Evolutionary conservation across 2,113 vertebrate species (phyloP).

Genomic region (Bombycilla garrulus): DNA sequence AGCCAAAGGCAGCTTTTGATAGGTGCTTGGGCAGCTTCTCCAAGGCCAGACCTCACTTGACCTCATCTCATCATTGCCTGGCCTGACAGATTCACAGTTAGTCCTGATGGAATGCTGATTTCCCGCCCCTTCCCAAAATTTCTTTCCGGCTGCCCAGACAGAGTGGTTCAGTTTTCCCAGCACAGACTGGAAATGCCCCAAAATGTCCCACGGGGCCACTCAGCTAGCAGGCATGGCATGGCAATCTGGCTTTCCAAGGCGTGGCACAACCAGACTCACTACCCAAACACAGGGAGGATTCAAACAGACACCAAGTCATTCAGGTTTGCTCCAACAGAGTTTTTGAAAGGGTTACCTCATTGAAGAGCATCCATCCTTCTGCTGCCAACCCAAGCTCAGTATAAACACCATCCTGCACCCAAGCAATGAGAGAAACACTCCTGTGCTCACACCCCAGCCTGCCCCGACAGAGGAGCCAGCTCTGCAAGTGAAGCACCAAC

Average conservation of each 20-base stretch:
- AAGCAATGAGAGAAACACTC: background rate
- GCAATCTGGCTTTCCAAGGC: background rate
- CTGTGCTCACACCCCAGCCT: background rate
- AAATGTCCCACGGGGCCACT: background rate
- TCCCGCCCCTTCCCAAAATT: background rate
- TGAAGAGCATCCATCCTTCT: background rate
- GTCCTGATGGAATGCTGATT: background rate
- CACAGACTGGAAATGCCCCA: background rate
- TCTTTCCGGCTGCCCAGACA: background rate
- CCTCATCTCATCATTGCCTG: background rate
- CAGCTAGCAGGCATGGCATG: background rate
- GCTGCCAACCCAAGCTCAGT: background rate
- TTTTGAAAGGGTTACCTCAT: background rate
- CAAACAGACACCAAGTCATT: background rate
- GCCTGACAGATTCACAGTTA: background rate
- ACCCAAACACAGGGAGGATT: background rate
- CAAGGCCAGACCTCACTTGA: background rate
- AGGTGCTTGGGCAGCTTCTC: background rate
- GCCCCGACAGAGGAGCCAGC: background rate
- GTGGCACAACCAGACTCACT: background rate
- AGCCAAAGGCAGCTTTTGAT: background rate
- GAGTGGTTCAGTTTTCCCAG: background rate
- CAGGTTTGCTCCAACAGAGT: background rate
- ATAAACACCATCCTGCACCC: background rate
- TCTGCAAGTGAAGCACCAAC: background rate